phyloP scores from a whole-genome alignment of 2,113 vertebrate species.

The Elanus axillaris region DNA sequence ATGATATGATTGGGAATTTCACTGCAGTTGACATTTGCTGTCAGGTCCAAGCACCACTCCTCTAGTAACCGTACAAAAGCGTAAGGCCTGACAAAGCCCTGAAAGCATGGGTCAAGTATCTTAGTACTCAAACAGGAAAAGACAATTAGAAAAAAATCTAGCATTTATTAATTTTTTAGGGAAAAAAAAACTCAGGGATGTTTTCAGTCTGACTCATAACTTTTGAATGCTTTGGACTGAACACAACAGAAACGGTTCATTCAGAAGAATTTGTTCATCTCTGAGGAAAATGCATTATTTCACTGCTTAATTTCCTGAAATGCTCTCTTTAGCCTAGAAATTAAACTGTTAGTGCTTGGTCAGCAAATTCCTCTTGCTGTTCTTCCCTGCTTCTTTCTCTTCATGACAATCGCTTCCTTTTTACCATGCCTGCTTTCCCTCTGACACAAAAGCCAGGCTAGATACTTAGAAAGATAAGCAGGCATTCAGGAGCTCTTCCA shows the following conservation, averaged over 20 bases:
- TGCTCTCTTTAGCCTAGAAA: neutral
- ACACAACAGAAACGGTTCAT: neutral
- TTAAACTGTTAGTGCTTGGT: neutral
- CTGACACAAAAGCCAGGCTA: slow-evolving; percentile 53
- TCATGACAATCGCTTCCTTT: neutral
- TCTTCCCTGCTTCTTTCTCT: neutral
- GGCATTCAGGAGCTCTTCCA: neutral
- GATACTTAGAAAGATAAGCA: slow-evolving; percentile 10
- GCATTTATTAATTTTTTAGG: neutral
- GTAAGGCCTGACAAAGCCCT: neutral
- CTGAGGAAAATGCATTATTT: slow-evolving; percentile 4
- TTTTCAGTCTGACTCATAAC: neutral
- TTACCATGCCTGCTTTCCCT: slow-evolving; percentile 15
- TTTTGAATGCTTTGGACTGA: neutral
- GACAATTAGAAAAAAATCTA: neutral
- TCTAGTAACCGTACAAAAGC: neutral
- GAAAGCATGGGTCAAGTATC: neutral
- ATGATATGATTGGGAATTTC: neutral
- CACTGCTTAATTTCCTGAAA: slow-evolving; percentile 1
- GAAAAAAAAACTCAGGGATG: neutral
- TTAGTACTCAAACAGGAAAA: neutral
- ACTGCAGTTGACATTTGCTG: neutral
- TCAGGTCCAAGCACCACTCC: neutral
- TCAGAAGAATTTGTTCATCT: neutral
- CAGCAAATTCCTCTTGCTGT: slow-evolving; percentile 12